Percentiles rank a stretch among this genome's conserved stretches.
phyloP scores from a whole-genome alignment of 2,797 vertebrate species.

The Numenius phaeopus region DNA sequence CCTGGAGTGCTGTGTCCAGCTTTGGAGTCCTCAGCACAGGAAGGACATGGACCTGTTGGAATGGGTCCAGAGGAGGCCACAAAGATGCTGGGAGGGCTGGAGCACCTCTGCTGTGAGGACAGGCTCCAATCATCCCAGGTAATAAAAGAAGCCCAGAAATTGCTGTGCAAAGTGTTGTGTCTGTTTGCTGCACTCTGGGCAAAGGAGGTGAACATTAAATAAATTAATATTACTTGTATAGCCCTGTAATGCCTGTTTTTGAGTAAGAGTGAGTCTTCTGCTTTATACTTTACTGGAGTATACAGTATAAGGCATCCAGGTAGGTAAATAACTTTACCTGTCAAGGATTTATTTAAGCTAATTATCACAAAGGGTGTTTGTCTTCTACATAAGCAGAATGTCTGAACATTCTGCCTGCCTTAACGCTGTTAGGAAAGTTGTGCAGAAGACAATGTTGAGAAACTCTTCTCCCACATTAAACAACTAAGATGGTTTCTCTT shows the following conservation, averaged over 20 bases:
- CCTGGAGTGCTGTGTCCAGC: no score
- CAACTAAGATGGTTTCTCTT: not conserved
- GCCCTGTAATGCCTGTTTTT: not conserved
- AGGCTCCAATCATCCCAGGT: not conserved
- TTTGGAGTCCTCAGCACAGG: no score
- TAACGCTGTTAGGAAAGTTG: not conserved
- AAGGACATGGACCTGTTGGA: no score
- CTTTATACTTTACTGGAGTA: not conserved
- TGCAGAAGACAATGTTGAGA: not conserved
- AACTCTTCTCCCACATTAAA: constrained; percentile 29
- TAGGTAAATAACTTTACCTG: constrained; percentile 21
- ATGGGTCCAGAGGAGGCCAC: no score
- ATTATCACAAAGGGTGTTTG: constrained; percentile 10
- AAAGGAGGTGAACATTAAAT: not conserved
- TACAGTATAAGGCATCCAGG: not conserved
- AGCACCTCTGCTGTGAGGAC: no score
- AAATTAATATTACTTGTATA: not conserved
- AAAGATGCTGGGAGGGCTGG: no score
- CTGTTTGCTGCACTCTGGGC: not conserved
- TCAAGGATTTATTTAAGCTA: constrained; percentile 45
- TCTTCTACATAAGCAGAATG: not conserved
- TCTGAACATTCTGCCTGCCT: not conserved
- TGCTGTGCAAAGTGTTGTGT: not conserved
- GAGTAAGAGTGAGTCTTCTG: not conserved
- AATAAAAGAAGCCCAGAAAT: not conserved